A percentile compares a stretch with the other conserved stretches of the same genome.
Conservation (phyloP, 2,113 vertebrate genomes). For the Otolemur garnettii region DNA sequence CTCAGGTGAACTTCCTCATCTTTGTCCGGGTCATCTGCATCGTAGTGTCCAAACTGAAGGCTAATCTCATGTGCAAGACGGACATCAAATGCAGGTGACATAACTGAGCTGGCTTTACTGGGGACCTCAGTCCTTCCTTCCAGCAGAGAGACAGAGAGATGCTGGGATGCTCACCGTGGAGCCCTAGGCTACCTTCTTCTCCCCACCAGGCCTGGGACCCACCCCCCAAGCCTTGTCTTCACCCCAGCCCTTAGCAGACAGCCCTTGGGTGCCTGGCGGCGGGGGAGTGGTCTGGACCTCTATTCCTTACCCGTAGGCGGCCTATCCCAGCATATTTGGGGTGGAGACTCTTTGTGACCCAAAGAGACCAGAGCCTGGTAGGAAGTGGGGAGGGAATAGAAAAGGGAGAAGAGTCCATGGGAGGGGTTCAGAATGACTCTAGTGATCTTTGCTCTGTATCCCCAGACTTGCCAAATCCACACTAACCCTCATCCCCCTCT, state of each 20-base stretch:
- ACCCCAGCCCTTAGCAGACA: not conserved
- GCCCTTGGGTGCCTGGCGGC: not conserved
- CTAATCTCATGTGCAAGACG: slow-evolving; percentile 93
- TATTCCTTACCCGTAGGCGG: not conserved
- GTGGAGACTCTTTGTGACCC: not conserved
- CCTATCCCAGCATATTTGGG: not conserved
- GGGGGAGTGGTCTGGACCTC: not conserved
- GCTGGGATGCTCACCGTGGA: not conserved
- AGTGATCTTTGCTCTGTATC: not conserved
- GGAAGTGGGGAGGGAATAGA: not conserved
- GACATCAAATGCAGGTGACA: slow-evolving; percentile 94
- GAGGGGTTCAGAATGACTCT: not conserved
- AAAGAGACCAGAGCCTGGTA: not conserved
- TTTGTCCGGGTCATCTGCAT: slow-evolving; percentile 94
- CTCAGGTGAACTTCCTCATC: slow-evolving; percentile 94
- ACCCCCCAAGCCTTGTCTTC: not conserved
- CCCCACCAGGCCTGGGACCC: not conserved
- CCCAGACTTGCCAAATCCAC: slow-evolving; percentile 94
- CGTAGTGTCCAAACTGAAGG: slow-evolving; percentile 93
- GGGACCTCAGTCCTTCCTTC: not conserved
- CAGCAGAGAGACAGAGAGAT: not conserved
- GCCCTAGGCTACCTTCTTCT: not conserved
- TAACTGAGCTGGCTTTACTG: not conserved
- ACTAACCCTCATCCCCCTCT: slow-evolving; percentile 92
- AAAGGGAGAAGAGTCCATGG: not conserved